Evolutionary conservation across 1,140 invertebrate genomes (phyloP), one percentile per base, ranked within the genome.

Genomic region (Andrena cerasifolii): DNA sequence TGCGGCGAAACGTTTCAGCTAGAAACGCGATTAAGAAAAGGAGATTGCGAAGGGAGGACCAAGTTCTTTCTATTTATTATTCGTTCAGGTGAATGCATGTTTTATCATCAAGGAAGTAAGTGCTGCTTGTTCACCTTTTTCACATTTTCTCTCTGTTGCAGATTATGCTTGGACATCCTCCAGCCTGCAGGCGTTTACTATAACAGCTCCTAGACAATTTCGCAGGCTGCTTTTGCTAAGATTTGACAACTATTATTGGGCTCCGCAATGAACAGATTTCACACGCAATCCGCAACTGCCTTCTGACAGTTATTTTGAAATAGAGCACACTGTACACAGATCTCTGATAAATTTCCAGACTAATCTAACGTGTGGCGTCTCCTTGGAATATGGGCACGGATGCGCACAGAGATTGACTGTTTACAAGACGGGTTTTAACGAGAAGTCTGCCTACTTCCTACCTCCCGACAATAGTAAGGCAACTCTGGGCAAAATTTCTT

Each of bases 221-320:
- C 28, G n/a, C 49, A 4, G 16, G 1, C 31, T 40, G 8, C 26
- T 47, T 58, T 79, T 43, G 2, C 40, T 33, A 21, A 78, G 51
- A 14, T 89, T 90, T 88, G 88, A 83, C 33, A 68, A 82, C 16
- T n/a, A n/a, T n/a, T 75, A 79, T 43, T 75, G 86, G 28, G 91
- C 90, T 28, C 90, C 91, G 1, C 90, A 91, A 24, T 91, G 89
- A 89, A 80, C 83, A 36, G 90, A 92, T 72, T 90, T 92, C 28
- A 81, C 66, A 6, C 59, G 66, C 0, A 91, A 87, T 68, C 87
- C 90, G 7, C 76, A 80, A 24, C n/a, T 79, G 8, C 56, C 45
- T 2, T 45, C 53, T 3, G 86, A 89, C 7, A 83, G 84, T 26
- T 91, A 86, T 59, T 91, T 91, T 36, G 85, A 89, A 0, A 67